Conservation (phyloP, 2,797 vertebrate species). For the Rhodeus uyekii region DNA sequence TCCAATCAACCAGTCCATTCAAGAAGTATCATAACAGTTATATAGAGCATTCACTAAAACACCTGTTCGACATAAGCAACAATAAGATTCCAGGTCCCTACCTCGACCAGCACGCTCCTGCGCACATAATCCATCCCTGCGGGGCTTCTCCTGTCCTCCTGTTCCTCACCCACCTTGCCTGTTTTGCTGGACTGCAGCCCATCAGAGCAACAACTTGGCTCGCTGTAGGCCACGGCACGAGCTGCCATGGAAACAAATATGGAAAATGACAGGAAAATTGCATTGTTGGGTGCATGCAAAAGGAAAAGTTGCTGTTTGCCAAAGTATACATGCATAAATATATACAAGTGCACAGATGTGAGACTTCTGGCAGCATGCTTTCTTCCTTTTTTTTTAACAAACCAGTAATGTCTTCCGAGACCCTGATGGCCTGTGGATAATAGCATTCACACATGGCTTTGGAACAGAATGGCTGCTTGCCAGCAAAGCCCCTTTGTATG, state of each 20-base stretch:
- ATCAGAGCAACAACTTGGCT: constrained; percentile 83
- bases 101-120: constrained; percentile 87
- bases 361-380: not conserved
- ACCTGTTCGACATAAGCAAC: not conserved
- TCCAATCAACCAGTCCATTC: not conserved
- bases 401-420: constrained; percentile 27
- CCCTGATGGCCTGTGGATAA: constrained; percentile 30
- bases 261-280: constrained; percentile 2
- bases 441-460: constrained; percentile 60
- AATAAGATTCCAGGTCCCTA: constrained; percentile 50
- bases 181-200: constrained; percentile 74
- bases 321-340: not conserved
- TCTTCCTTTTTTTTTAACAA: constrained; percentile 5
- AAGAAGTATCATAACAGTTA: not conserved
- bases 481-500: constrained; percentile 73
- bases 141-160: constrained; percentile 75
- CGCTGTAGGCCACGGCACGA: constrained; percentile 86
- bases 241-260: constrained; percentile 68
- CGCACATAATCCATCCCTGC: constrained; percentile 81
- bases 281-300: not conserved
- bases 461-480: constrained; percentile 67
- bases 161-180: constrained; percentile 72
- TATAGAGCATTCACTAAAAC: not conserved
- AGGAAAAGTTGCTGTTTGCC: not conserved
- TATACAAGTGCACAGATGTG: not conserved